Conservation (phyloP, 2,113 vertebrate genomes). For the Tychaedon coryphoeus region DNA sequence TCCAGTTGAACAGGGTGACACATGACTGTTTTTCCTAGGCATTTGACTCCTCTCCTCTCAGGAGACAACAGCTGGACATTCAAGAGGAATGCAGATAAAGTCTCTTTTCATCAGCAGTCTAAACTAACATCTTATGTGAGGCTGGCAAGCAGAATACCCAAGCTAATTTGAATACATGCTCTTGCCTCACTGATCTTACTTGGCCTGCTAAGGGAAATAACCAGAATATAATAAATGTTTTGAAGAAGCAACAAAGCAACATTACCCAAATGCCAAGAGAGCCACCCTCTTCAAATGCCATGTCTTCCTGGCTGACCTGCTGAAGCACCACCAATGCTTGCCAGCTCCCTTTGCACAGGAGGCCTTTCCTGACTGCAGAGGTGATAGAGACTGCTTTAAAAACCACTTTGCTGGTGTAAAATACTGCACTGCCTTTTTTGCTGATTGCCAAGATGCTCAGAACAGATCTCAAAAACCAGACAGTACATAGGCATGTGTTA, state of each 20-base stretch:
- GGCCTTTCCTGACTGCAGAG: not conserved
- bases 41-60: not conserved
- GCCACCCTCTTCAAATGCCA: not conserved
- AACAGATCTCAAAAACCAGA: not conserved
- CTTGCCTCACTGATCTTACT: not conserved
- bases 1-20: not conserved
- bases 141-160: not conserved
- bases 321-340: rapidly evolving
- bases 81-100: not conserved
- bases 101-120: not conserved
- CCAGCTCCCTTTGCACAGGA: not conserved
- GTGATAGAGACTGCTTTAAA: not conserved
- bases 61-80: not conserved
- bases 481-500: not conserved
- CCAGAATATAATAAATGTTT: not conserved
- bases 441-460: not conserved
- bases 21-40: not conserved
- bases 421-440: not conserved
- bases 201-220: not conserved
- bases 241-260: not conserved
- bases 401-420: not conserved
- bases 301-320: not conserved
- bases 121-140: not conserved
- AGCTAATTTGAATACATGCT: not conserved
- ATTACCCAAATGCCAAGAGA: not conserved